These are phyloP conservation scores for Musca vetustissima DNA, from an alignment of 1,140 invertebrate species.

Conservation along the genomic window DNA sequence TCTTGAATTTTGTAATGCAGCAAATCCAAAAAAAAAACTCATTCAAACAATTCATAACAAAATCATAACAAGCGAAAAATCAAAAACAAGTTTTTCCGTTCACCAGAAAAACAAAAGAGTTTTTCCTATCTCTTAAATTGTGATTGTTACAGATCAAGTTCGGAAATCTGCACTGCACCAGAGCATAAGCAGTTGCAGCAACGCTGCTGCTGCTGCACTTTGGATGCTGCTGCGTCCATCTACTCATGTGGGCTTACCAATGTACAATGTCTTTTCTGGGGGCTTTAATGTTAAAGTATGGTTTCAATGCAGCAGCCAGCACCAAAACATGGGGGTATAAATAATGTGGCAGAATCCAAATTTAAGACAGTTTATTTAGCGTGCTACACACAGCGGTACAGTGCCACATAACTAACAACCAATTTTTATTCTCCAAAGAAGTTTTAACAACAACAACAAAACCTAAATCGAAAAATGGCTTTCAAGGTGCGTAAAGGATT, in stretches of 20 bases:
- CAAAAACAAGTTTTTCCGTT: too few species aligned
- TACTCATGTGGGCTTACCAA: too few species aligned
- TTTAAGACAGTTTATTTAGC: conserved; percentile 11
- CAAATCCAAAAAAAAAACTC: too few species aligned
- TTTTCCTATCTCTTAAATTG: too few species aligned
- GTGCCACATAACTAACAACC: not conserved
- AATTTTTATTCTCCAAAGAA: not conserved
- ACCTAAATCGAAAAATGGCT: conserved; percentile 13
- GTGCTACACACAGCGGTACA: not conserved
- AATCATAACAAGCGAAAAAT: too few species aligned
- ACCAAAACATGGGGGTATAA: conserved; percentile 6
- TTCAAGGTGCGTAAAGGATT: conserved; percentile 14
- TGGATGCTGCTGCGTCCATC: not conserved
- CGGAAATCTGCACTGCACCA: not conserved
- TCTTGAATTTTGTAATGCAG: too few species aligned
- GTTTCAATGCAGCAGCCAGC: too few species aligned
- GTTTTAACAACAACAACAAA: not conserved
- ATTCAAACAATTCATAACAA: too few species aligned
- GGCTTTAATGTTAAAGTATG: too few species aligned
- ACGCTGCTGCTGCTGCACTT: not conserved
- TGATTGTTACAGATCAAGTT: too few species aligned
- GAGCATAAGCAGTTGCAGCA: not conserved
- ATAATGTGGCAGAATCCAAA: conserved; percentile 11
- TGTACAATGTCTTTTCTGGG: too few species aligned
- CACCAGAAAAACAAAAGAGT: too few species aligned